A percentile compares a stretch with the other conserved stretches of the same genome.
Conservation (phyloP, 2,888 invertebrate genomes). For the Cephus nigrinus region DNA sequence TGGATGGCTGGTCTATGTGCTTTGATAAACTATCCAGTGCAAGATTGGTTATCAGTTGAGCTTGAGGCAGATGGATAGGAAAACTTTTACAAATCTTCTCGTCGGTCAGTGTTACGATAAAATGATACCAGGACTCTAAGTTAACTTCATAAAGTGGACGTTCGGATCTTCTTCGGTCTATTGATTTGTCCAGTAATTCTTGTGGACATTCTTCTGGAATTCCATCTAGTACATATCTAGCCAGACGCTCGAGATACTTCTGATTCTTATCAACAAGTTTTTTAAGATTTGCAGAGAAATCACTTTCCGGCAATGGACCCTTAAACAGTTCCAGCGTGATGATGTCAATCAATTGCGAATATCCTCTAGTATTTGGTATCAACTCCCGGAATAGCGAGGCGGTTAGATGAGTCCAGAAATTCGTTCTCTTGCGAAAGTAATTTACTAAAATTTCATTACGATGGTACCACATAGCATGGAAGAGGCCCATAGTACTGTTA, state of each 20-base stretch:
- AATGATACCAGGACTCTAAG: constrained; percentile 61
- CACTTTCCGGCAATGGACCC: constrained; percentile 51
- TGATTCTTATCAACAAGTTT: constrained; percentile 54
- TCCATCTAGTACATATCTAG: constrained; percentile 48
- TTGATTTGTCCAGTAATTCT: constrained; percentile 8
- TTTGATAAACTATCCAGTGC: constrained; percentile 51
- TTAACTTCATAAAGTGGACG: constrained; percentile 56
- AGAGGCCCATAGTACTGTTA: constrained; percentile 60
- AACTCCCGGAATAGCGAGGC: constrained; percentile 58
- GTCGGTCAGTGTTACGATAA: constrained; percentile 61
- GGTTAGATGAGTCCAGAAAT: constrained; percentile 62
- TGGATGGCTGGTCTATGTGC: constrained; percentile 46
- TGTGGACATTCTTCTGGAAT: constrained; percentile 21
- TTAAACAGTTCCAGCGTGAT: constrained; percentile 63
- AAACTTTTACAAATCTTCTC: constrained; percentile 50
- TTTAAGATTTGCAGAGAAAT: constrained; percentile 54
- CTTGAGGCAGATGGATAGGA: constrained; percentile 44
- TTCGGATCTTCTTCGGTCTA: constrained; percentile 7
- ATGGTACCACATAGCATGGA: constrained; percentile 65
- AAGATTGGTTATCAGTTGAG: constrained; percentile 48
- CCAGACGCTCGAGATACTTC: constrained; percentile 51
- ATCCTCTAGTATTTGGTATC: constrained; percentile 51
- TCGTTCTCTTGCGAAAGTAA: constrained; percentile 59
- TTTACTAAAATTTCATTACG: constrained; percentile 63
- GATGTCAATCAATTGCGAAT: constrained; percentile 61